Conservation (phyloP, 2,797 vertebrate species). For the Coccyzus lansbergi region DNA sequence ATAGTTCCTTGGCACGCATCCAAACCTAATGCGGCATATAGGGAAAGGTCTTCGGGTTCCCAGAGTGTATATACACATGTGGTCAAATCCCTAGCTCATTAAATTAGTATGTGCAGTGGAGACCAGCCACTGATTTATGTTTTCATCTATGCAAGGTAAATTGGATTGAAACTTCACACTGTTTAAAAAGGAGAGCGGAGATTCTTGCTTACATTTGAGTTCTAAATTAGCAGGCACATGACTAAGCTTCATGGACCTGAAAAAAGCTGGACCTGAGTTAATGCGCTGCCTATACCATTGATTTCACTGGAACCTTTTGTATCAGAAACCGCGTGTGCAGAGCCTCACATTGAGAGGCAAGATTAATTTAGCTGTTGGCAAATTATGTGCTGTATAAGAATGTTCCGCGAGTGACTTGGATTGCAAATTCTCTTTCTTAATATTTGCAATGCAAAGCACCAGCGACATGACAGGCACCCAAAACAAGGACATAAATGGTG, state of each 20-base stretch:
- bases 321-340: slow-evolving; percentile 59
- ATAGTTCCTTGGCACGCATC: background rate
- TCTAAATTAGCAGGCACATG: slow-evolving; percentile 44
- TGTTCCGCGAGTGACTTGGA: slow-evolving; percentile 49
- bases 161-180: slow-evolving; percentile 60
- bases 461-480: slow-evolving; percentile 53
- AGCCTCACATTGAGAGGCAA: slow-evolving; percentile 61
- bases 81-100: slow-evolving; percentile 41
- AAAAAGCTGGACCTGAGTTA: slow-evolving; percentile 24
- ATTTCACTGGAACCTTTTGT: slow-evolving; percentile 51
- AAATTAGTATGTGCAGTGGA: slow-evolving; percentile 29
- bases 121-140: slow-evolving; percentile 55
- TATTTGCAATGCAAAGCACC: slow-evolving; percentile 65
- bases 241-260: slow-evolving; percentile 32
- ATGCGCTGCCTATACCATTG: slow-evolving; percentile 12
- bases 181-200: slow-evolving; percentile 36
- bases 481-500: slow-evolving; percentile 55
- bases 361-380: slow-evolving; percentile 75
- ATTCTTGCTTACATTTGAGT: slow-evolving; percentile 45
- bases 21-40: background rate
- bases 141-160: slow-evolving; percentile 63
- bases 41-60: slow-evolving; percentile 29
- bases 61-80: background rate
- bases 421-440: slow-evolving; percentile 64
- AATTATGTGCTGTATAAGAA: slow-evolving; percentile 67